Percentiles rank a stretch among this genome's conserved stretches.
phyloP scores from a whole-genome alignment of 1,140 invertebrate genomes.

The Drosophila lini region DNA sequence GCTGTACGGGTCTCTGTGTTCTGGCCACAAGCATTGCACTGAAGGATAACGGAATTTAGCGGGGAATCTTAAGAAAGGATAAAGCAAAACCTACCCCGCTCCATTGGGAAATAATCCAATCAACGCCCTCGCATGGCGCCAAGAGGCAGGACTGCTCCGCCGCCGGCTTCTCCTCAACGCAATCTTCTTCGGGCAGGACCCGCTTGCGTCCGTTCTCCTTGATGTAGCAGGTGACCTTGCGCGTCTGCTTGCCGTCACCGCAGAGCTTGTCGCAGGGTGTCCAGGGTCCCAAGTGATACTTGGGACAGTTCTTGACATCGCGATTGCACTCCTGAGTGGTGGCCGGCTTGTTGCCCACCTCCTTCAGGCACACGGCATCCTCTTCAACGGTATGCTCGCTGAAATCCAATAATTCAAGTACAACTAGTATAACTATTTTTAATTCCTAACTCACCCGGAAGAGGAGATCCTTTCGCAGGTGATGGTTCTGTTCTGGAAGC shows the following conservation, averaged over 20 bases:
- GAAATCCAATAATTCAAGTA: neutral
- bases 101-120: slow-evolving; percentile 96
- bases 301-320: slow-evolving; percentile 90
- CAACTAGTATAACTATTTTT: neutral
- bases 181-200: slow-evolving; percentile 89
- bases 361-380: slow-evolving; percentile 89
- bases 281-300: slow-evolving; percentile 94
- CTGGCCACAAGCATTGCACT: slow-evolving; percentile 91
- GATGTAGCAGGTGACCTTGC: slow-evolving; percentile 91
- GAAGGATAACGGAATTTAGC: slow-evolving; percentile 30
- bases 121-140: slow-evolving; percentile 94
- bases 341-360: slow-evolving; percentile 88
- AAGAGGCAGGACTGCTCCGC: slow-evolving; percentile 89
- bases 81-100: slow-evolving; percentile 89
- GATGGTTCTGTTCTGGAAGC: slow-evolving; percentile 89
- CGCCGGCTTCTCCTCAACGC: slow-evolving; percentile 89
- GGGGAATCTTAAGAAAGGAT: neutral
- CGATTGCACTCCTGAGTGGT: slow-evolving; percentile 90
- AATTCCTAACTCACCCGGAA: slow-evolving; percentile 84
- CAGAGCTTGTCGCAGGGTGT: slow-evolving; percentile 95
- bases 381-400: slow-evolving; percentile 82
- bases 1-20: slow-evolving; percentile 90
- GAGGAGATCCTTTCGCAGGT: slow-evolving; percentile 88
- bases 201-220: slow-evolving; percentile 88
- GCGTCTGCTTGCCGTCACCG: slow-evolving; percentile 91